Evolutionary conservation across 2,797 vertebrate genomes (phyloP), one percentile per base, ranked within the genome.

Genomic region (Hafferia zeledoni): DNA sequence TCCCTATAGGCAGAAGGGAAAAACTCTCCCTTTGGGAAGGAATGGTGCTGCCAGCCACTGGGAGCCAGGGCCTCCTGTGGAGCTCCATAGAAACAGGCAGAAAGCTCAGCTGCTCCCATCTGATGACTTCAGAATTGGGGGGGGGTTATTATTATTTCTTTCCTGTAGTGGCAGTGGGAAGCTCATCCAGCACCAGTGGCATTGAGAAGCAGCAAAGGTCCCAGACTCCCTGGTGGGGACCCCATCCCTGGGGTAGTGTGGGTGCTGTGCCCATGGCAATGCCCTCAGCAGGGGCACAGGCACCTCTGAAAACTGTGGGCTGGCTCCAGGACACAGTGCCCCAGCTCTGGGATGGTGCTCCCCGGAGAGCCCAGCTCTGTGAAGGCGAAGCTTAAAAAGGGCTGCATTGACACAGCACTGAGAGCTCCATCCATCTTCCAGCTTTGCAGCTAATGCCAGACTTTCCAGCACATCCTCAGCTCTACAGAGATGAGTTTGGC

Each of bases 21-120:
- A 13, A 64, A 14, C 14, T 47, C 19, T 86, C 37, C 53, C 33
- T 81, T 56, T 9, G 20, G 39, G 59, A 67, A 72, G n/a, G 27
- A 50, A 82, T 1, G 1, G 11, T 19, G 39, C 24, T 81, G 74
- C 59, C 23, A 88, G 69, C 55, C 59, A 44, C 44, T 1, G 1
- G 49, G 59, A 90, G 25, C 59, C 4, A 2, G 18, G 47, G 53
- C 50, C 47, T 83, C n/a, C 0, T 8, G 4, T 14, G 19, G 43
- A 50, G 55, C 43, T 88, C 69, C 90, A 79, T 37, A 78, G 75
- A 95, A 94, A 95, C 71, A 82, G 39, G n/a, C 57, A 63, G 56
- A 69, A 75, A 85, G 17, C 57, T 68, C 61, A 80, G 56, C 37
- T 91, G 0, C 23, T 80, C 33, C 41, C 50, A 33, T 83, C 35